Evolutionary conservation across 2,797 vertebrate genomes (phyloP), one percentile per base, ranked within the genome.

Genomic region (Bradypodion ventrale): DNA sequence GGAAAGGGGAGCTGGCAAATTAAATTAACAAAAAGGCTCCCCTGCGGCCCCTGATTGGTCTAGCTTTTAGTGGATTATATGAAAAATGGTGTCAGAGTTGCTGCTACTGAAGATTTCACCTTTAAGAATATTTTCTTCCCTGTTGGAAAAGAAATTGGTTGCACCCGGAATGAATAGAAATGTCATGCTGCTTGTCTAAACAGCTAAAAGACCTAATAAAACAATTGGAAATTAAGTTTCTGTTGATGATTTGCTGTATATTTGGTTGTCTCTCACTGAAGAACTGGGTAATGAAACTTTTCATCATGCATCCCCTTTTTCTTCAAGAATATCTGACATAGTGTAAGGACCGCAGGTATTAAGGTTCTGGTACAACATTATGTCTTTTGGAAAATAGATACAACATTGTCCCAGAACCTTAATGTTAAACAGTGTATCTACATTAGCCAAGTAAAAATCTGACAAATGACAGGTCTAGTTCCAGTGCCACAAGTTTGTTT

Each of bases 181-280:
- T 85, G 56, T 89, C 89, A 84, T 77, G 81, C 85, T 90, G 42
- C 92, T 91, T 91, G 87, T 89, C 87, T 89, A 90, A 92, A 91
- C 78, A 86, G 83, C 0, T 29, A 88, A 89, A 92, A 89, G 85
- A 76, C 6, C 56, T 70, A 72, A 9, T 82, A 88, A 90, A 80
- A 89, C 83, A 88, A 89, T 73, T 90, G 86, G 82, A 92, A 93
- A 87, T 85, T 7, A 89, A 92, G 32, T 83, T 91, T 56, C 76
- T 81, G 1, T 90, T 88, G 72, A 90, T 87, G 87, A 84, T 79
- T 92, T 84, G 21, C 75, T 92, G 73, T 80, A 87, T 90, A 90
- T 90, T 92, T 90, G 74, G 89, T 87, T 92, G 65, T 88, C 83
- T 88, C 62, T 66, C 86, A 86, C 81, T 84, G 49, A 85, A 88